Conservation (phyloP, 2,113 vertebrate species). For the Larimichthys polyactis region DNA sequence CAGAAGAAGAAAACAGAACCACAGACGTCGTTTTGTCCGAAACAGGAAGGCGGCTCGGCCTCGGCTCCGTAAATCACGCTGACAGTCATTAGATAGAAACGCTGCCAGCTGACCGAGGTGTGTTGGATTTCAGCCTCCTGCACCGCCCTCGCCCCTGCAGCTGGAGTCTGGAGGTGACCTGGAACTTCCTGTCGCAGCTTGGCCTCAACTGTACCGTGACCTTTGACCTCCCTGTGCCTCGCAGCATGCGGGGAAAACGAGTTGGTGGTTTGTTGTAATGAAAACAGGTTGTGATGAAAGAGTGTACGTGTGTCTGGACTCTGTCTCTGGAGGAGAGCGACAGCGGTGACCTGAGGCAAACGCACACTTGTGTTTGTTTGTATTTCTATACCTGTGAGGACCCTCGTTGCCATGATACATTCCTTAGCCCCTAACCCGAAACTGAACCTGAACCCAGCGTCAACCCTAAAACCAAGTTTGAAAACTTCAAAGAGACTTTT, state of each 20-base stretch:
- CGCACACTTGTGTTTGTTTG: conserved; percentile 7
- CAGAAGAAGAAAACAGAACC: conserved; percentile 9
- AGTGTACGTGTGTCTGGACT: conserved; percentile 38
- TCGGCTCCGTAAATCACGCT: conserved; percentile 37
- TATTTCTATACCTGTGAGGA: conserved; percentile 27
- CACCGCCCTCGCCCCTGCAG: background rate
- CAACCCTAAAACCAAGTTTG: background rate
- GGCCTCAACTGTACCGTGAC: conserved; percentile 41
- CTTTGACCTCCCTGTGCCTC: conserved; percentile 18
- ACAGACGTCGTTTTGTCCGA: conserved; percentile 21
- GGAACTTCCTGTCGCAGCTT: conserved; percentile 8
- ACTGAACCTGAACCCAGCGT: background rate
- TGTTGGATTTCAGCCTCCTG: conserved; percentile 23
- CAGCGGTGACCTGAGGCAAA: conserved; percentile 34
- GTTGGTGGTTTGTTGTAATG: conserved; percentile 6
- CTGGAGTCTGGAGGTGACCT: conserved; percentile 25
- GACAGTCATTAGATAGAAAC: conserved; percentile 30
- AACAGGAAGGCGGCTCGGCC: conserved; percentile 22
- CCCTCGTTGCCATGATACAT: background rate
- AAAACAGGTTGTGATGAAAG: conserved; percentile 46
- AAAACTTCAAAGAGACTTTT: background rate
- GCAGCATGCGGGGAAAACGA: conserved; percentile 7
- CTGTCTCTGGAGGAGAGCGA: conserved; percentile 16
- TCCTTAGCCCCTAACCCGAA: background rate
- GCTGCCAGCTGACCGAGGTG: conserved; percentile 22